Evolutionary conservation across 2,113 vertebrate genomes (phyloP).

Genomic region (Pluvialis apricaria): DNA sequence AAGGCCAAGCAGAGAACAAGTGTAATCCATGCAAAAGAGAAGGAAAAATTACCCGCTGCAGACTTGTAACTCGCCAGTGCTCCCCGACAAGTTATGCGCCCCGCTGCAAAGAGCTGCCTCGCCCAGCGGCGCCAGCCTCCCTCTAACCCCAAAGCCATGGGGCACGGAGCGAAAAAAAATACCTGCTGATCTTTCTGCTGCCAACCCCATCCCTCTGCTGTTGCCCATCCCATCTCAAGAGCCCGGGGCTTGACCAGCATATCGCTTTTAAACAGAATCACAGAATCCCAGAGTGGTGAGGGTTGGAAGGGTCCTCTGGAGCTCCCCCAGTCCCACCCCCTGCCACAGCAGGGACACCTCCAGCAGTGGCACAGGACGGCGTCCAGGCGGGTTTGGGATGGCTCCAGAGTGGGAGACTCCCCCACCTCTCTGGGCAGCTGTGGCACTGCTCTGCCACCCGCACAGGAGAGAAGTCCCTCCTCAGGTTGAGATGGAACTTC

Average conservation of each 20-base stretch:
- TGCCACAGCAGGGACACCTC: no score
- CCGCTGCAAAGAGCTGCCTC: neutral
- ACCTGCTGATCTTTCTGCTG: neutral
- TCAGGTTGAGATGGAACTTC: no score
- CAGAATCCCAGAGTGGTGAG: no score
- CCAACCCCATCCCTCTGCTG: neutral
- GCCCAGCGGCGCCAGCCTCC: neutral
- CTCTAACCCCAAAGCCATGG: neutral
- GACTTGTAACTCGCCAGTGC: neutral
- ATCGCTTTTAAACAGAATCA: neutral
- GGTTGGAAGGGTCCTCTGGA: no score
- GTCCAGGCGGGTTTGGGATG: no score
- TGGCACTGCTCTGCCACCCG: no score
- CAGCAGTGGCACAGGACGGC: no score
- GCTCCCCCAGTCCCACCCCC: no score
- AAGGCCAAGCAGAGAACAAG: constrained; percentile 65
- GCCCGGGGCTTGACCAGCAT: neutral
- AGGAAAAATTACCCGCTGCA: neutral
- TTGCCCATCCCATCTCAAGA: neutral
- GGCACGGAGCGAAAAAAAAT: neutral
- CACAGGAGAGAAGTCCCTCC: no score
- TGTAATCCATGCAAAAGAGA: constrained; percentile 23
- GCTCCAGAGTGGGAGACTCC: no score
- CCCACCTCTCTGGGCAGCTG: no score
- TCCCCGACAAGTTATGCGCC: neutral